phyloP scores from a whole-genome alignment of 2,113 vertebrate species.

The Psittacara wagleri region DNA sequence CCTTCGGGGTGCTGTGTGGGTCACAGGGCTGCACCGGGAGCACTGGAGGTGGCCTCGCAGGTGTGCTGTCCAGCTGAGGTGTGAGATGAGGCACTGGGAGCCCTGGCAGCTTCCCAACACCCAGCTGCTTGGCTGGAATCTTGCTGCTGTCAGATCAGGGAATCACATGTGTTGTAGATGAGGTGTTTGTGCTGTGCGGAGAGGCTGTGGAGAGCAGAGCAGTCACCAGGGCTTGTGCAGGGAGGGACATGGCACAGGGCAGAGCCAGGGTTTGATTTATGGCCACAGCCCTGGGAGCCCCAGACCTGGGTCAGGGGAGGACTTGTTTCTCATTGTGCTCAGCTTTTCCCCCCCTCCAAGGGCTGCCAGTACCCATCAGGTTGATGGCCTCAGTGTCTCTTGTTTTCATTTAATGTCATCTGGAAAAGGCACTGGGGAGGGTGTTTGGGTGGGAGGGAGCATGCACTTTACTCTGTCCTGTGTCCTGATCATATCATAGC shows the following conservation, averaged over 20 bases:
- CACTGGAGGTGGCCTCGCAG: neutral
- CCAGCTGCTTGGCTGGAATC: neutral
- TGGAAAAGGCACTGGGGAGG: neutral
- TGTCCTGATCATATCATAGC: neutral
- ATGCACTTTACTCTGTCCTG: neutral
- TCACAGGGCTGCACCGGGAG: neutral
- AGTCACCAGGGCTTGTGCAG: neutral
- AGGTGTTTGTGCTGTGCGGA: neutral
- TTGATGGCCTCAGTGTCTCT: neutral
- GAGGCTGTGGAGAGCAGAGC: neutral
- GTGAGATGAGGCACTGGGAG: neutral
- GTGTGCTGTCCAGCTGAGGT: neutral
- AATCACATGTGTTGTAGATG: neutral
- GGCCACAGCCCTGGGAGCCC: neutral
- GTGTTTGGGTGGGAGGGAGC: neutral
- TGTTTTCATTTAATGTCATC: neutral
- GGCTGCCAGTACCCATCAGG: neutral
- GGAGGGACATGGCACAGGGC: neutral
- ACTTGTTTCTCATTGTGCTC: neutral
- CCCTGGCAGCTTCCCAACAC: neutral
- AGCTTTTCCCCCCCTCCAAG: neutral
- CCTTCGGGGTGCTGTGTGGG: neutral
- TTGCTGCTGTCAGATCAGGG: fast-evolving
- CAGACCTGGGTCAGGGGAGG: neutral
- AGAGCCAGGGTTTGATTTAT: neutral